Conservation (phyloP, 2,797 vertebrate species). For the Spheniscus humboldti region DNA sequence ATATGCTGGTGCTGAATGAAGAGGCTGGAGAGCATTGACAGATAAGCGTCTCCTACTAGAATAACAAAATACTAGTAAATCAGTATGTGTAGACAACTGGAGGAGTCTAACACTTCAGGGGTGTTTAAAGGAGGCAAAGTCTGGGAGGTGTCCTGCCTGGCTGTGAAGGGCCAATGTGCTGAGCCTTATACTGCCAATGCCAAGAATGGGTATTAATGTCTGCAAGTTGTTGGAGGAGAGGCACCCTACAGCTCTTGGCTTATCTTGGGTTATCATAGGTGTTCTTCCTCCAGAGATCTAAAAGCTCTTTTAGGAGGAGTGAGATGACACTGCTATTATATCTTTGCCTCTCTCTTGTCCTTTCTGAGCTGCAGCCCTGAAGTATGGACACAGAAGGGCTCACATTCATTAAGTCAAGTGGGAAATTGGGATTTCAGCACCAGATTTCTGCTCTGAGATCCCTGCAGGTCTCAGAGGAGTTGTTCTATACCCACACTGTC, state of each 20-base stretch:
- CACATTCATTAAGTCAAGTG: not conserved
- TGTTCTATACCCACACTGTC: not conserved
- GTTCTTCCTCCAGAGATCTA: not conserved
- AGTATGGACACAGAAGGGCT: not conserved
- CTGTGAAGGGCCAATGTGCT: not conserved
- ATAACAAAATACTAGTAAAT: not conserved
- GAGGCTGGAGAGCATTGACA: not conserved
- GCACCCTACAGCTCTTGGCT: not conserved
- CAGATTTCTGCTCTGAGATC: not conserved
- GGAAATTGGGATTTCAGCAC: not conserved
- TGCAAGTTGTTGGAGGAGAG: not conserved
- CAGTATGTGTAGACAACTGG: not conserved
- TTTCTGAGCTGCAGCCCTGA: not conserved
- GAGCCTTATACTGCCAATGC: not conserved
- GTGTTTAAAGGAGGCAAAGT: not conserved
- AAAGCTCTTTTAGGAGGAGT: not conserved
- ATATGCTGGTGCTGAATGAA: not conserved
- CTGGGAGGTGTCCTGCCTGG: not conserved
- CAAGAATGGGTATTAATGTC: not conserved
- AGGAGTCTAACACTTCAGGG: not conserved
- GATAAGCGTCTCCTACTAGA: not conserved
- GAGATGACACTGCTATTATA: not conserved
- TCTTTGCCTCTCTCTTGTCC: not conserved
- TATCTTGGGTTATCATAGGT: not conserved
- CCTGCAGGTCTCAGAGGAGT: not conserved